Base-by-base conservation (phyloP, 2,888 invertebrate species). In the Plutella xylostella region DNA sequence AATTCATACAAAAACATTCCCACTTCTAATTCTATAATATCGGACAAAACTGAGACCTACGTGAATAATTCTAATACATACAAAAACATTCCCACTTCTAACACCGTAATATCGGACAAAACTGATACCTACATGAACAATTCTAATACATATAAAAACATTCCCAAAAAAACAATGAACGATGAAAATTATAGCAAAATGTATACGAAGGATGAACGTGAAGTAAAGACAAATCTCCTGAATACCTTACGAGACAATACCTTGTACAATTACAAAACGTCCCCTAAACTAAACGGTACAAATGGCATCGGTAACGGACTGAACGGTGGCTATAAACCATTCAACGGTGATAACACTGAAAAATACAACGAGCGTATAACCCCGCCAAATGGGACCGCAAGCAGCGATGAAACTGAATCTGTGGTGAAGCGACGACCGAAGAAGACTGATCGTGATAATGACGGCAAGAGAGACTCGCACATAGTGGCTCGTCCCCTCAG, bases 381-480 rank as follows among this genome's bases (percentile, higher is more conserved):
- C 34, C 14, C 12, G 9, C 37, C 22, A 46, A 46, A 21, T 41
- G 18, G 22, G 21, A 30, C 34, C 57, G 53, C 21, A 50, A 51
- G 11, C 59, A 61, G 18, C 45, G 64, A 69, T 38, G 60, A 65
- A 40, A 55, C 60, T 33, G 74, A 78, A 49, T 46, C 56, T 43
- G 78, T 77, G 56, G 61, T 66, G 30, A 75, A 65, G 57, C 68
- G 83, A 19, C 68, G 85, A 55, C 72, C 76, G 48, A 85, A 83
- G 54, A 80, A 80, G 58, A 68, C 58, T 45, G 60, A 58, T 20
- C 72, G 69, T 52, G 72, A 70, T 43, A 71, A 76, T 52, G 83
- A 78, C 49, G 84, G 85, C 20, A 72, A 77, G 61, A 67, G 82
- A 59, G 84, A 85, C 57, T 85, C 85, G 25, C 82, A 82, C 53